These are phyloP conservation scores for Eueremaeus valkanovi DNA, from an alignment of 2,888 invertebrate species.

Conservation along the genomic window DNA sequence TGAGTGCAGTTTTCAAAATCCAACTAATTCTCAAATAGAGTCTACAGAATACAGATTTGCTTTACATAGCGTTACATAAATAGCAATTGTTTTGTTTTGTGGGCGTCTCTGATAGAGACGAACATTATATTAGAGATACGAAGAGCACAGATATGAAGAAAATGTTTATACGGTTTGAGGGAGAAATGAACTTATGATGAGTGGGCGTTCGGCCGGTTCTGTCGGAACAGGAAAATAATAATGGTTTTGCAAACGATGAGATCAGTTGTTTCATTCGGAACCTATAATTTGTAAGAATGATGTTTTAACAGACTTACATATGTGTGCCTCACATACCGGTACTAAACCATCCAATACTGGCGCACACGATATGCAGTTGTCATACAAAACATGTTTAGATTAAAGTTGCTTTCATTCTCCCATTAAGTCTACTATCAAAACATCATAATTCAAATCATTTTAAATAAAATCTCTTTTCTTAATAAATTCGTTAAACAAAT, in stretches of 20 bases:
- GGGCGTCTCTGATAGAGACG: conserved; percentile 2
- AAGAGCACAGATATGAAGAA: background rate
- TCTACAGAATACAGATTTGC: background rate
- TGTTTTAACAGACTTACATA: conserved; percentile 1
- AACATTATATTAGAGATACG: conserved; percentile 4
- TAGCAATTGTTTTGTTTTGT: conserved; percentile 32
- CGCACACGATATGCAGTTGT: background rate
- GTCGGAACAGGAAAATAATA: conserved; percentile 29
- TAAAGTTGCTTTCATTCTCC: background rate
- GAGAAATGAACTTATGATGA: conserved; percentile 34
- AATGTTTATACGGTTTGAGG: conserved; percentile 11
- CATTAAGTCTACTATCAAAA: background rate
- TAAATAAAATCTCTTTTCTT: background rate
- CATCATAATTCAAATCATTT: background rate
- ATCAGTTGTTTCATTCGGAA: conserved; percentile 29
- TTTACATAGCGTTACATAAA: conserved; percentile 32
- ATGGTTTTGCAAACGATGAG: conserved; percentile 11
- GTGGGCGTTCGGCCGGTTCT: conserved; percentile 24
- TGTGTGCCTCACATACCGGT: background rate
- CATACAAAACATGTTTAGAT: background rate
- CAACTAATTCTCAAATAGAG: no score
- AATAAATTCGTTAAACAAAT: no score
- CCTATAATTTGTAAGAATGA: conserved; percentile 29
- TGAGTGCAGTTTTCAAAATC: background rate
- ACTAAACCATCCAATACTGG: background rate